Conservation (phyloP, 2,113 vertebrate genomes). For the Rhagologus leucostigma region DNA sequence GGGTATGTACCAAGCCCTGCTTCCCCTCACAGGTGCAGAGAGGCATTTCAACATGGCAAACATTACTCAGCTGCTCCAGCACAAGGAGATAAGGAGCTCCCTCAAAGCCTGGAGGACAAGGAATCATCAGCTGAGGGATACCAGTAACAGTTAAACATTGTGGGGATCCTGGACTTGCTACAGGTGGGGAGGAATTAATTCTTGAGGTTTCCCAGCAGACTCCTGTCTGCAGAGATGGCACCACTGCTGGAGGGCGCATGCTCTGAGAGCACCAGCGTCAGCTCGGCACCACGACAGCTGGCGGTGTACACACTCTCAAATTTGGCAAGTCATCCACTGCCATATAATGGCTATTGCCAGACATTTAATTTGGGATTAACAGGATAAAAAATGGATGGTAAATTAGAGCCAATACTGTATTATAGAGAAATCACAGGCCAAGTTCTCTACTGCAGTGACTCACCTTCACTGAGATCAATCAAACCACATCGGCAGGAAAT, state of each 20-base stretch:
- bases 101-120: not conserved
- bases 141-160: not conserved
- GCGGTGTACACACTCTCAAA: not conserved
- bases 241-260: rapidly evolving
- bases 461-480: not conserved
- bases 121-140: not conserved
- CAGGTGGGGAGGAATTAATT: not conserved
- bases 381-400: not conserved
- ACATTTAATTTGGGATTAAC: constrained; percentile 1
- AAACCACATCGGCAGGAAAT: not conserved
- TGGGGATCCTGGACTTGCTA: not conserved
- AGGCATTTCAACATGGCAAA: not conserved
- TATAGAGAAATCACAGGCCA: not conserved
- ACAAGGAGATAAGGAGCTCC: not conserved
- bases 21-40: rapidly evolving
- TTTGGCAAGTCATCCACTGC: not conserved
- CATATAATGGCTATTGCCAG: not conserved
- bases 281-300: not conserved
- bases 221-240: not conserved
- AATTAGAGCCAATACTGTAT: not conserved
- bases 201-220: not conserved
- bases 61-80: not conserved
- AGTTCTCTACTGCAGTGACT: not conserved
- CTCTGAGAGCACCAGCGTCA: not conserved
- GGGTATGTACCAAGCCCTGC: rapidly evolving